phyloP scores from a whole-genome alignment of 2,797 vertebrate species.

The Graptemys geographica region DNA sequence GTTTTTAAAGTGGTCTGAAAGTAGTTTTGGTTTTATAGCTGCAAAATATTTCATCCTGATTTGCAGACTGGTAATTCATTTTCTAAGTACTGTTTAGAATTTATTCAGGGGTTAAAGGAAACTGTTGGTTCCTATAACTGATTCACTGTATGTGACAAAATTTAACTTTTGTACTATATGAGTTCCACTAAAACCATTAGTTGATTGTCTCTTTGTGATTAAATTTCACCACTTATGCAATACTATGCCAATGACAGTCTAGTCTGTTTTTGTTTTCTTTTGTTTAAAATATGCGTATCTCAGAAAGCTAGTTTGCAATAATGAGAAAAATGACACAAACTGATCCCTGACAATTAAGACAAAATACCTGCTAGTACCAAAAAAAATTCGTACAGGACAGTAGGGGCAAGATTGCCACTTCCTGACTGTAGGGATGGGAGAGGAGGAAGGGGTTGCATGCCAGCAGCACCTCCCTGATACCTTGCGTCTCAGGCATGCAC shows the following conservation, averaged over 20 bases:
- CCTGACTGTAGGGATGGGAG: neutral
- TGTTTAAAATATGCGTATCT: slow-evolving; percentile 68
- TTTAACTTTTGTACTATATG: slow-evolving; percentile 80
- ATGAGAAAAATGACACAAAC: neutral
- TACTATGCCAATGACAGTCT: slow-evolving; percentile 69
- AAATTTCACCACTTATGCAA: slow-evolving; percentile 81
- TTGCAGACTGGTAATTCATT: slow-evolving; percentile 78
- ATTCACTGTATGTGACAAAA: slow-evolving; percentile 78
- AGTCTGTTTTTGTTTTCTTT: slow-evolving; percentile 76
- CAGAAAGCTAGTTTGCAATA: neutral
- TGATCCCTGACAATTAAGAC: neutral
- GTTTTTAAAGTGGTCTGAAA: slow-evolving; percentile 73
- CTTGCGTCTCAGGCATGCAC: neutral
- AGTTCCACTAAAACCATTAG: slow-evolving; percentile 82
- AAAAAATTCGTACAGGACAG: neutral
- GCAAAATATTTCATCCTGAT: slow-evolving; percentile 77
- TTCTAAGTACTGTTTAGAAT: slow-evolving; percentile 82
- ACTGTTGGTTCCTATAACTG: slow-evolving; percentile 72
- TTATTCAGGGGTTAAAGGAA: slow-evolving; percentile 80
- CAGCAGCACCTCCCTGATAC: neutral
- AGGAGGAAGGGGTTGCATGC: neutral
- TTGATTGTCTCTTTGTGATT: slow-evolving; percentile 79
- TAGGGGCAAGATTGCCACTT: neutral
- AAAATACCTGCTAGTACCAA: neutral
- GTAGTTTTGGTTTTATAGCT: slow-evolving; percentile 76